A percentile compares a stretch with the other conserved stretches of the same genome.
These are phyloP conservation scores for Drosophila tani DNA, from an alignment of 1,140 invertebrate species.

Conservation along the genomic window DNA sequence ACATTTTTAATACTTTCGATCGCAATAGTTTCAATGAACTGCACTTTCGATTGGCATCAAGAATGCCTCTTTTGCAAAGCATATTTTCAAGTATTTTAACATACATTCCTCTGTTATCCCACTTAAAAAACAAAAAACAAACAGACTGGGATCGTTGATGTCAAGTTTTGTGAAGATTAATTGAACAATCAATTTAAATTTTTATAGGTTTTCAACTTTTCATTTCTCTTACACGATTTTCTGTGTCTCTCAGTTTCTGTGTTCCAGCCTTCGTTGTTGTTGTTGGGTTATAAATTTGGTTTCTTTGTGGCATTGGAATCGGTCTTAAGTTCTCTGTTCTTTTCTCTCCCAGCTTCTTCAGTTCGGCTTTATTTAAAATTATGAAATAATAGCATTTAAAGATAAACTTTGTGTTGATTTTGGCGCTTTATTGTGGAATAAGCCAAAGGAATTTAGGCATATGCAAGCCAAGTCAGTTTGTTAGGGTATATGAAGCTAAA, in stretches of 20 bases:
- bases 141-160: constrained; percentile 56
- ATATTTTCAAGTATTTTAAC: constrained; percentile 5
- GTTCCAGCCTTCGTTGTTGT: constrained; percentile 36
- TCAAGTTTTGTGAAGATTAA: constrained; percentile 83
- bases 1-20: constrained; percentile 22
- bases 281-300: constrained; percentile 72
- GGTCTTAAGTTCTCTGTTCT: constrained; percentile 36
- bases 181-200: constrained; percentile 84
- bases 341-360: not conserved
- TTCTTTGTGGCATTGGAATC: constrained; percentile 65
- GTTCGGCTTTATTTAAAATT: constrained; percentile 64
- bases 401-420: constrained; percentile 59
- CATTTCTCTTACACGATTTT: constrained; percentile 77
- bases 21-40: constrained; percentile 6
- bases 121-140: not conserved
- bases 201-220: constrained; percentile 84
- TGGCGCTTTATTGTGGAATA: constrained; percentile 20
- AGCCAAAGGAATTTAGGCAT: not conserved
- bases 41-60: not conserved
- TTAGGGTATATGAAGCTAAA: not conserved
- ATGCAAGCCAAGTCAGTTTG: not conserved
- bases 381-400: constrained; percentile 73
- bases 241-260: constrained; percentile 31
- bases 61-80: not conserved
- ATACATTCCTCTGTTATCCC: not conserved